Evolutionary conservation across 1,140 invertebrate genomes (phyloP), one percentile per base, ranked within the genome.

Genomic region (Eupristina koningsbergeri): DNA sequence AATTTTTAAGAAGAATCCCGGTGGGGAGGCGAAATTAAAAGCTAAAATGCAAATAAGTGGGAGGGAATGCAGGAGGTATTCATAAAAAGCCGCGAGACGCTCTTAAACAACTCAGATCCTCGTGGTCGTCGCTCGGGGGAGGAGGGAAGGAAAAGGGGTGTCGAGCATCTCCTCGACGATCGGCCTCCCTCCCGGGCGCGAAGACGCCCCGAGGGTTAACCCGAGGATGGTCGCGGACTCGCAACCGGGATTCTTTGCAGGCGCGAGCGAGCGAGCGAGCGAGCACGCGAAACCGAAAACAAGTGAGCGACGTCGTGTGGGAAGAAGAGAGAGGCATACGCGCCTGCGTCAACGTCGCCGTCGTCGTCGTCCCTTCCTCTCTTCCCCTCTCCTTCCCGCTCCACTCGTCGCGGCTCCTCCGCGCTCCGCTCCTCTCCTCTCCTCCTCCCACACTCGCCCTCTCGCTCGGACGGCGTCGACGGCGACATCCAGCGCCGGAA

Each of bases 401-500:
- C 71, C 47, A 39, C 73, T 53, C 45, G 29, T 45, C 53, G 41
- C 47, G 41, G 36, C 41, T 45, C 41, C 11, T 11, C 11, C 41
- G 5, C 41, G 41, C 41, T 45, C n/a, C 41, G 41, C 11, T 45
- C 69, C 11, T 22, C 29, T 6, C 11, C 7, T 8, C 41, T 3
- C 3, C 29, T 7, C 15, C 39, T 41, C n/a, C 67, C 19, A 13
- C 19, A 36, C 19, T 29, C 5, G 39, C 0, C 67, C 41, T 5
- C 22, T 34, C 13, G 6, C 13, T 2, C 9, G 31, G 29, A 8
- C 58, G 5, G 0, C n/a, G 61, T 34, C 61, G 61, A 31, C 61
- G 61, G 7, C n/a, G 17, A 36, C 67, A 26, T 63, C 80, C 82
- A 81, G 81, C 76, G 31, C 29, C 53, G 58, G 69, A 79, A 75